Base-by-base conservation (phyloP, 2,888 invertebrate genomes). In the Heteromyza rotundicornis region DNA sequence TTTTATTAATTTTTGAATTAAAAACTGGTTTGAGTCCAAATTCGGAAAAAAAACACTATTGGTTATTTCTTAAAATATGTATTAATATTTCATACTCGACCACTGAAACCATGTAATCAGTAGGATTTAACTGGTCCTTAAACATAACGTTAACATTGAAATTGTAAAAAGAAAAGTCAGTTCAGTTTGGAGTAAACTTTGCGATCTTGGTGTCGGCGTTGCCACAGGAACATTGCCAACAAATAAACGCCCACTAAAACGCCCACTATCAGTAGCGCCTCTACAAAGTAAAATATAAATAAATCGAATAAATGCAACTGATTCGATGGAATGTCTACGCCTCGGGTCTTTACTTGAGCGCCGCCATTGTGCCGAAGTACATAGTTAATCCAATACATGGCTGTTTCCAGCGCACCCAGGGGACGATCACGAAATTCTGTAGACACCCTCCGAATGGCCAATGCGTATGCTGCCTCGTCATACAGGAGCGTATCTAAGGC, bases 311-410 rank as follows among this genome's bases (percentile, higher is more conserved):
- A 68, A 65, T 82, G 80, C 57, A 82, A 64, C 16, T 82, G 77
- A 60, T 72, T 79, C 62, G 78, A 80, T 2, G 76, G 63, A 40
- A 83, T 73, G 10, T 75, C 73, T 1, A 79, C 67, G 3, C 80
- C 80, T 2, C 64, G 64, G 2, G 82, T 79, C 60, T 75, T 77
- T 2, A 84, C 61, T 20, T 80, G 77, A 1, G 71, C 66, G 1
- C 78, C 82, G 14, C 82, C 83, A 53, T 82, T 79, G 62, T 83
- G 79, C 1, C 83, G 74, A 10, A 81, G 68, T 10, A 82, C 76
- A 59, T 84, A 84, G 57, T 84, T 82, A 7, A 83, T 75, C 85
- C 84, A 84, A 69, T 78, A 84, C 17, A 84, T 69, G 17, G 83
- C 80, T 1, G 70, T 78, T 20, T 84, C 82, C 52, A 84, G 64